Evolutionary conservation across 2,888 invertebrate species (phyloP).

Genomic region (Tridacna gigas): DNA sequence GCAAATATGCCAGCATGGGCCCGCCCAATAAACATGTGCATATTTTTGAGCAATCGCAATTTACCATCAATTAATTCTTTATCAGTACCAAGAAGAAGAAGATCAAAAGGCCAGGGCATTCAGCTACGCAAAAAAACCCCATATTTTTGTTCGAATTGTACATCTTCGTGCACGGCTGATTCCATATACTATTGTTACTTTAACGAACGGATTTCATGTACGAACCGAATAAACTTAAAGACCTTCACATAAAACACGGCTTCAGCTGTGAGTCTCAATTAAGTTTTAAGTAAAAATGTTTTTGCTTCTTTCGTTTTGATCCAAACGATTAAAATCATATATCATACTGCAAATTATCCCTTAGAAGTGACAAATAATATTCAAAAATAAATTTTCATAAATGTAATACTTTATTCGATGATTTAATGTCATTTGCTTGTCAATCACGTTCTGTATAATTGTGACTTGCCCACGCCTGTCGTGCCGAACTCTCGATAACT

Average conservation of each 20-base stretch:
- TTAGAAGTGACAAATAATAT: constrained; percentile 27
- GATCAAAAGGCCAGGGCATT: no score
- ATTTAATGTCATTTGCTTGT: constrained; percentile 15
- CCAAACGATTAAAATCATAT: constrained; percentile 13
- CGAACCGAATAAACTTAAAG: no score
- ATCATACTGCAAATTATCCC: constrained; percentile 21
- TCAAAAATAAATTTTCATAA: constrained; percentile 12
- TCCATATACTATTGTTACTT: no score
- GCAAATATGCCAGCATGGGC: no score
- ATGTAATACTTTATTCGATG: constrained; percentile 21
- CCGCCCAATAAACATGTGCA: no score
- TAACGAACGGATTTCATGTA: no score
- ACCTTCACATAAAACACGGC: not conserved
- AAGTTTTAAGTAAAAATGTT: not conserved
- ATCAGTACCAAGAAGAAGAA: no score
- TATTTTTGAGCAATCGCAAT: no score
- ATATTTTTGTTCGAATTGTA: no score
- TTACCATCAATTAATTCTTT: no score
- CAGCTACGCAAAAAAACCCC: no score
- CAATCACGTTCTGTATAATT: not conserved
- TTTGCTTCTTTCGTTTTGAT: not conserved
- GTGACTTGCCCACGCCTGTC: not conserved
- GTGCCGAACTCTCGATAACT: constrained; percentile 1
- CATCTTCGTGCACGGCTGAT: no score
- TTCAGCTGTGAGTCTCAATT: constrained; percentile 6